Evolutionary conservation across 2,113 vertebrate species (phyloP), one percentile per base, ranked within the genome.

Genomic region (Aegotheles bennettii): DNA sequence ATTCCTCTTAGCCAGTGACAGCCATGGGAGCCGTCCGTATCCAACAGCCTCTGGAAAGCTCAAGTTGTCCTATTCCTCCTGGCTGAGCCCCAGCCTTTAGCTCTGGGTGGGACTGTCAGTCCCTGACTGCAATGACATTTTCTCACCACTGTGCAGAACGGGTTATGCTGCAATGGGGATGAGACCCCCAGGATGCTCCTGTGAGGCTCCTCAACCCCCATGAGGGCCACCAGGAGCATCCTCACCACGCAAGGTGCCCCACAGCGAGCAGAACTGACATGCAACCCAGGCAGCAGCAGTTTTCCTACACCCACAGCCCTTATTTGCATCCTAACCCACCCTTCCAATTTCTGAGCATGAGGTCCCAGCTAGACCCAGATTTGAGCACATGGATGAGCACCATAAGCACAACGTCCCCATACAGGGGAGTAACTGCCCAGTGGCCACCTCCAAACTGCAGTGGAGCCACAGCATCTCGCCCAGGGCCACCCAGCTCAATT

Each of bases 151-250:
- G 3, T 0, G 3, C 17, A 36, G 25, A 65, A 13, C 36, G 16
- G 31, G 31, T 56, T 16, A 9, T 0, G 5, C 48, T 24, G 8
- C 24, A 43, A 10, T 0, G 2, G 28, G 7, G 16, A 42, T 0
- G 3, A 40, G 42, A 23, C 47, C 48, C 51, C 43, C 48, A 4
- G 38, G 48, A 40, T 23, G 18, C 28, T 18, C 9, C 38, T 14
- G 31, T 0, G 16, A 13, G 35, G 14, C 10, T 45, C 65, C 51
- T 64, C 16, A 2, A 7, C 6, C 26, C 35, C 53, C 4, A 1
- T 4, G 6, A 64, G 54, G 5, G 10, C 21, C n/a, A 59, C 64
- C 1, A 0, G 13, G n/a, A 69, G 61, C 78, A 79, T 53, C 78
- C 60, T 28, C 47, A 4, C 13, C 70, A 38, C 63, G 29, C 1